Base-by-base conservation (phyloP, 2,888 invertebrate genomes). In the Eupithecia abbreviata region DNA sequence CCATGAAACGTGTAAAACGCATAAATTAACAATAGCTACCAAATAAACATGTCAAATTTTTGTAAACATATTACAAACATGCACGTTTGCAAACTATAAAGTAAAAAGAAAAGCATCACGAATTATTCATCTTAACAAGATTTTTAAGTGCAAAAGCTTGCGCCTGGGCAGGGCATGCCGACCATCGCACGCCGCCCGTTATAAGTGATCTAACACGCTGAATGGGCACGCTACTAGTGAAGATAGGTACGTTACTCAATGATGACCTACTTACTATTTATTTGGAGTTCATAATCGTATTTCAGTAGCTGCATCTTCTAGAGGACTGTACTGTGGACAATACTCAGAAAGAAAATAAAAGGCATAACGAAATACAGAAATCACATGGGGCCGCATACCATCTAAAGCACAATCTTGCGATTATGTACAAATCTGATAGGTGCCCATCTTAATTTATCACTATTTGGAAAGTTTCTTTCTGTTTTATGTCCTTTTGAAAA, bases 191-290 rank as follows among this genome's bases (percentile, higher is more conserved):
- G 68, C 79, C 77, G 68, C 84, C 87, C 88, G 87, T 88, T 88
- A 88, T 88, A 88, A 87, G 83, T 85, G 87, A 87, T 87, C 87
- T 85, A 88, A 88, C 86, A 85, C 86, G 85, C 82, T 85, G 80
- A 81, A 81, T 83, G 83, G 84, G 84, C 86, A 87, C 89, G 87
- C 90, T 65, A n/a, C 72, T 58, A 67, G 73, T 51, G 72, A 65
- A 76, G 76, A 76, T 74, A 73, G 49, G 70, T 74, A 73, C 43
- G 70, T 73, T 66, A 73, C 58, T 84, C 83, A 84, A 85, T 78
- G 43, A 70, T 71, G 73, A 81, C 78, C 73, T 76, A 75, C 82
- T 81, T 83, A 80, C 58, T 18, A 71, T 71, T 67, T 5, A 51
- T 73, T 66, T 47, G 15, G 18, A 76, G 15, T 41, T 68, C 49